Conservation (phyloP, 2,888 invertebrate genomes). For the Plebejus anna region DNA sequence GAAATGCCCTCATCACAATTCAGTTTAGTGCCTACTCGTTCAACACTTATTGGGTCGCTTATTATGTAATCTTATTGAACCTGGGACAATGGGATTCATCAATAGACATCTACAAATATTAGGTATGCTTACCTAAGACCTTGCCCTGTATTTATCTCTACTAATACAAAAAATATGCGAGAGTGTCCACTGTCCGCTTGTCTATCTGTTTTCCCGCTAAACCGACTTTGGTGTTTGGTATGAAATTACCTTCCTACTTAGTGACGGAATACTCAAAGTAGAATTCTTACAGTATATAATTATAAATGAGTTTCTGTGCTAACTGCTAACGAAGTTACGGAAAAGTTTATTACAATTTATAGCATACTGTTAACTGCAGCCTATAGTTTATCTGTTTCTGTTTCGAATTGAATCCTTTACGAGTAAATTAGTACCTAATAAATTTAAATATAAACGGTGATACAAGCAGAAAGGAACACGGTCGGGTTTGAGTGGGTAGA, state of each 20-base stretch:
- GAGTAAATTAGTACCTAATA: no score
- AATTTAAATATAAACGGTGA: no score
- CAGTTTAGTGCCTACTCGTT: slow-evolving; percentile 37
- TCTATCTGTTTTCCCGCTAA: no score
- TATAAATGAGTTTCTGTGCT: not conserved
- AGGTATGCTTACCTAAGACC: not conserved
- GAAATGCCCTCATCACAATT: slow-evolving; percentile 49
- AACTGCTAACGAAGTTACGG: not conserved
- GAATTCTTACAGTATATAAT: not conserved
- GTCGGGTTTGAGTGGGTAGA: no score
- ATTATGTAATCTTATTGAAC: not conserved
- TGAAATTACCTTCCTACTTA: no score
- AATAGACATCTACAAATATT: not conserved
- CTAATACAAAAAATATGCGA: no score
- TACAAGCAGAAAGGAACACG: no score
- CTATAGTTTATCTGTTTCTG: not conserved
- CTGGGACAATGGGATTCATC: slow-evolving; percentile 9
- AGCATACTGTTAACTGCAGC: not conserved
- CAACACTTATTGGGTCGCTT: slow-evolving; percentile 13
- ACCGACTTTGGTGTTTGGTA: no score
- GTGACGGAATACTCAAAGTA: not conserved
- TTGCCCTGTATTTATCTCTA: no score
- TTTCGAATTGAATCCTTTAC: not conserved
- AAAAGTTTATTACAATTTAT: not conserved
- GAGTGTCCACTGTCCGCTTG: no score